These are phyloP conservation scores for Galaxea fascicularis DNA, from an alignment of 92 coral and sea anemone species.

Conservation along the genomic window DNA sequence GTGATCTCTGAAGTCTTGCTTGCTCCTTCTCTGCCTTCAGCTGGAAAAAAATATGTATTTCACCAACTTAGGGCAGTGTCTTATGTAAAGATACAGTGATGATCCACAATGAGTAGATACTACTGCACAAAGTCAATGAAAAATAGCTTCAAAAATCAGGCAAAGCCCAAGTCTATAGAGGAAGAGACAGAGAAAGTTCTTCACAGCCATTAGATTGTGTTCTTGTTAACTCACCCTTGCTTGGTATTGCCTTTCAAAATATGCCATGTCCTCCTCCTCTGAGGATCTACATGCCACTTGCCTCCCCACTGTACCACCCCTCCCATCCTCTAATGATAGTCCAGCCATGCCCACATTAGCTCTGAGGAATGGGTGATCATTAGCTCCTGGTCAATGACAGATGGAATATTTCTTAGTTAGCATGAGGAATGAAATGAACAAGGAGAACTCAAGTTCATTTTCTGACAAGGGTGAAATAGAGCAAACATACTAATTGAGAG, in stretches of 20 bases:
- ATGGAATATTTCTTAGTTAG: not conserved
- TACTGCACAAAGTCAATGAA: not conserved
- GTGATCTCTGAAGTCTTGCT: slow-evolving; percentile 43
- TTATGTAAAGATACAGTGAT: not conserved
- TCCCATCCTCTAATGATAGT: slow-evolving; percentile 79
- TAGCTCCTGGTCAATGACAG: slow-evolving; percentile 65
- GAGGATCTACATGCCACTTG: slow-evolving; percentile 68
- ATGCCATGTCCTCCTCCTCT: slow-evolving; percentile 98
- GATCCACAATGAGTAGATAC: not conserved
- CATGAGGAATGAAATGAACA: not conserved
- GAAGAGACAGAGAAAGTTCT: no score
- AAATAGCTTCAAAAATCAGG: no score
- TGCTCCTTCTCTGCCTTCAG: slow-evolving; percentile 65
- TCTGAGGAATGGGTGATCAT: slow-evolving; percentile 92
- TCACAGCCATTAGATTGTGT: not conserved
- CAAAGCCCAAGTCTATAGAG: no score
- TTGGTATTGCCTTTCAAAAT: slow-evolving; percentile 94
- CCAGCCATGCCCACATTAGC: slow-evolving; percentile 83
- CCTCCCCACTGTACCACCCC: slow-evolving; percentile 38
- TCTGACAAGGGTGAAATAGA: no score
- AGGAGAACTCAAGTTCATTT: not conserved
- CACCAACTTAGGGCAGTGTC: not conserved
- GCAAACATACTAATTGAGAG: no score
- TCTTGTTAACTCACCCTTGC: slow-evolving; percentile 76
- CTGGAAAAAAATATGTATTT: slow-evolving; percentile 11